phyloP scores from a whole-genome alignment of 1,140 invertebrate species.

The Teleogryllus occipitalis region DNA sequence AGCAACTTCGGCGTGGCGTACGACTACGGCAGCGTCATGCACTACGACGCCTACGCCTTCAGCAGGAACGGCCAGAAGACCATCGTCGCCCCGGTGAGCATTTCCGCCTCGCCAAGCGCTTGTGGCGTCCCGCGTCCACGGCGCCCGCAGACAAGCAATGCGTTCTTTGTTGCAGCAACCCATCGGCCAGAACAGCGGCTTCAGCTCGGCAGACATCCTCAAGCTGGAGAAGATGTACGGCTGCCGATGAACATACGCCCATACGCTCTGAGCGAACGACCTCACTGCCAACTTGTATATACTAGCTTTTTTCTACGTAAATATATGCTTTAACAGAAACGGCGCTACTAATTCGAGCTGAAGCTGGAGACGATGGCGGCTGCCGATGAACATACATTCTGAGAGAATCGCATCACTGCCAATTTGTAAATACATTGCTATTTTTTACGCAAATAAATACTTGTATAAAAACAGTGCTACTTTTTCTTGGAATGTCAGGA shows the following conservation, averaged over 20 bases:
- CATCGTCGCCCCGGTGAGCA: constrained; percentile 53
- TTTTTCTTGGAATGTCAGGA: too few relatives aligned
- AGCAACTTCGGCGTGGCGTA: constrained; percentile 35
- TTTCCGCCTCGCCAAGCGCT: background rate
- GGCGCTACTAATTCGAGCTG: too few relatives aligned
- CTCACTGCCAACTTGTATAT: too few relatives aligned
- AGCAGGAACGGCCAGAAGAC: constrained; percentile 61
- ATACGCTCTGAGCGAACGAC: too few relatives aligned
- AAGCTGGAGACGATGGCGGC: background rate
- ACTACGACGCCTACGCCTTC: constrained; percentile 70
- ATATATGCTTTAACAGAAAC: too few relatives aligned
- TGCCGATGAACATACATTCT: background rate
- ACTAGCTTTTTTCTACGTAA: too few relatives aligned
- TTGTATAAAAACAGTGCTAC: too few relatives aligned
- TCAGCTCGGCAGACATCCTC: background rate
- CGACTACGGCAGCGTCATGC: constrained; percentile 77
- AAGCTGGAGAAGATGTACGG: background rate
- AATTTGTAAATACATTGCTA: too few relatives aligned
- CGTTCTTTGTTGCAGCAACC: background rate
- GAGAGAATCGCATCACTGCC: too few relatives aligned
- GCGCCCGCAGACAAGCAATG: background rate
- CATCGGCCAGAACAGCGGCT: background rate
- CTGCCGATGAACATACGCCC: background rate
- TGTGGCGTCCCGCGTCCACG: background rate
- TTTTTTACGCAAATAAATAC: too few relatives aligned